phyloP scores from a whole-genome alignment of 2,888 invertebrate species.

The Endomychus coccineus region DNA sequence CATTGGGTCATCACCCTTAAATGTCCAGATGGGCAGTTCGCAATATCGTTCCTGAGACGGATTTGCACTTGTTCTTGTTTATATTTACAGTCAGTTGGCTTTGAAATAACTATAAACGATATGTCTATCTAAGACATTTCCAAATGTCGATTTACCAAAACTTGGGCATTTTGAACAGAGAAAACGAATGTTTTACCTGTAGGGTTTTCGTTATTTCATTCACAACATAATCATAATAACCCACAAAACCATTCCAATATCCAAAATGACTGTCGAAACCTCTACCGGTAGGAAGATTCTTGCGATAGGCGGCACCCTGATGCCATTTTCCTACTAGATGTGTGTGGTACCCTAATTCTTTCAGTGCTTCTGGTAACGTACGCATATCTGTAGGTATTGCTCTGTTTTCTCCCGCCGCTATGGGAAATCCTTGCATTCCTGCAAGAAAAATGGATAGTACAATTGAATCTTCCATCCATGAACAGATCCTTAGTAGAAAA shows the following conservation, averaged over 20 bases:
- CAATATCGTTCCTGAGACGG: no score
- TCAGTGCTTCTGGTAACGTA: slow-evolving; percentile 53
- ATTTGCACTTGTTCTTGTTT: no score
- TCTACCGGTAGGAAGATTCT: slow-evolving; percentile 60
- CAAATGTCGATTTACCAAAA: no score
- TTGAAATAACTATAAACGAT: no score
- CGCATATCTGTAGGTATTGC: slow-evolving; percentile 54
- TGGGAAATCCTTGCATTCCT: slow-evolving; percentile 65
- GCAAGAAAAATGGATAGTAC: slow-evolving; percentile 12
- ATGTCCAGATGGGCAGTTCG: no score
- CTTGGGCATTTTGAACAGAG: no score
- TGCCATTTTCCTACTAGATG: slow-evolving; percentile 83
- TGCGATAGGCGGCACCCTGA: slow-evolving; percentile 63
- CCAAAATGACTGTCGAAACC: slow-evolving; percentile 81
- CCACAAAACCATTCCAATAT: slow-evolving; percentile 72
- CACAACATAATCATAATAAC: slow-evolving; percentile 58
- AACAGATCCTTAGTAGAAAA: no score
- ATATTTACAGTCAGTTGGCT: no score
- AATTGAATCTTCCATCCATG: no score
- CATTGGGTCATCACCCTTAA: no score
- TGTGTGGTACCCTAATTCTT: slow-evolving; percentile 60
- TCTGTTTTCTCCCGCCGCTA: slow-evolving; percentile 60
- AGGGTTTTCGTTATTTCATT: background rate
- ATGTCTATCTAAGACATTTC: no score
- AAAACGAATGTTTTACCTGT: slow-evolving; percentile 15